These are phyloP conservation scores for Hydraecia micacea DNA, from an alignment of 2,888 invertebrate species.

Conservation along the genomic window DNA sequence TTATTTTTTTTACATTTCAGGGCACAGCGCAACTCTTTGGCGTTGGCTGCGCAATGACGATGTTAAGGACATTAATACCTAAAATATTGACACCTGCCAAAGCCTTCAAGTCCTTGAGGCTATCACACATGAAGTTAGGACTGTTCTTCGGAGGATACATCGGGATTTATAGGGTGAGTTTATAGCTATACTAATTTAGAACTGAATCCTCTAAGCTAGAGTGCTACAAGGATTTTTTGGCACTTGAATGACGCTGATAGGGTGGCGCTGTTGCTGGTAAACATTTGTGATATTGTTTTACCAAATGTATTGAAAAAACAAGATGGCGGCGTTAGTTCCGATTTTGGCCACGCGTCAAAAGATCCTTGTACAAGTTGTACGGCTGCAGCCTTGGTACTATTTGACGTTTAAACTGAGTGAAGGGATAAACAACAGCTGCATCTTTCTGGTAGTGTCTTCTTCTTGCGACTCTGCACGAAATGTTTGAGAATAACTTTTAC, in stretches of 20 bases:
- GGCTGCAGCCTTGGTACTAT: background rate
- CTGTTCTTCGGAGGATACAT: slow-evolving; percentile 89
- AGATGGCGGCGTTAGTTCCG: too few species aligned
- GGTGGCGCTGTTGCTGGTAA: too few species aligned
- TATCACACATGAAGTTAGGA: slow-evolving; percentile 85
- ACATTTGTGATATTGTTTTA: too few species aligned
- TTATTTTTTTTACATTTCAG: slow-evolving; percentile 69
- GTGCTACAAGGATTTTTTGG: too few species aligned
- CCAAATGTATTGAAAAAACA: too few species aligned
- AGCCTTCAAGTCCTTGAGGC: slow-evolving; percentile 81
- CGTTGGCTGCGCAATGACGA: slow-evolving; percentile 87
- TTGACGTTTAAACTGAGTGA: background rate
- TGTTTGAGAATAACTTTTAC: background rate
- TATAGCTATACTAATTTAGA: background rate
- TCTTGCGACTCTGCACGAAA: too few species aligned
- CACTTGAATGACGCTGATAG: too few species aligned
- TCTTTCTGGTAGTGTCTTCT: background rate
- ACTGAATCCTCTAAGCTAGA: background rate
- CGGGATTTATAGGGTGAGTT: slow-evolving; percentile 87
- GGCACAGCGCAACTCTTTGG: slow-evolving; percentile 87
- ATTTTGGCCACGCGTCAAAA: too few species aligned
- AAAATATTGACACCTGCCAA: slow-evolving; percentile 84
- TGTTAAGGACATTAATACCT: slow-evolving; percentile 84
- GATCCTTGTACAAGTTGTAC: too few species aligned
- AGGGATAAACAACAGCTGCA: background rate